Conservation (phyloP, 2,113 vertebrate species). For the Nannobrachium achirus region DNA sequence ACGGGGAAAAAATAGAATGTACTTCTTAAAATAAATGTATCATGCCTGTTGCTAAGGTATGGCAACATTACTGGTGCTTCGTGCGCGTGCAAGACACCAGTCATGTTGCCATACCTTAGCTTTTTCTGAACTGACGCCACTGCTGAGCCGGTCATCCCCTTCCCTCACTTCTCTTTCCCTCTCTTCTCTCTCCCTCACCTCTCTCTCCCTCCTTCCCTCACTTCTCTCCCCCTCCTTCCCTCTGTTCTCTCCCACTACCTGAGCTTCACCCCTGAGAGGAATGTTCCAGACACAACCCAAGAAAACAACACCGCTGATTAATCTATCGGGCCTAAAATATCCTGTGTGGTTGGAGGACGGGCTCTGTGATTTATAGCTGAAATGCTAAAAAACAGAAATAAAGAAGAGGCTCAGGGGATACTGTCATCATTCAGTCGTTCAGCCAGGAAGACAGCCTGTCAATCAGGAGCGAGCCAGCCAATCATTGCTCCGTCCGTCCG, state of each 20-base stretch:
- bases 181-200: neutral
- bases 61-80: no score
- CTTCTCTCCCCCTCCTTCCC: neutral
- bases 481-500: no score
- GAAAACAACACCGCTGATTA: constrained; percentile 43
- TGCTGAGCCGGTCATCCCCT: no score
- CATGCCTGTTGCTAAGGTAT: no score
- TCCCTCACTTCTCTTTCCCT: neutral
- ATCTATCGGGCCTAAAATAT: constrained; percentile 47
- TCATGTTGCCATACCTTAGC: no score
- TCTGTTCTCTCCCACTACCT: constrained; percentile 35
- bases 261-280: constrained; percentile 47
- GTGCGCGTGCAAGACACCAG: no score
- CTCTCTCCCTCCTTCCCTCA: neutral
- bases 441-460: constrained; percentile 26
- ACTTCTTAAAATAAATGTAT: no score
- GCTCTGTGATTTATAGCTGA: constrained; percentile 51
- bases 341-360: constrained; percentile 17
- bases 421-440: constrained; percentile 5
- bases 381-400: constrained; percentile 38
- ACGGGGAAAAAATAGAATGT: no score
- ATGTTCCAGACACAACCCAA: constrained; percentile 33
- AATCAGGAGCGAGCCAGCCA: no score
- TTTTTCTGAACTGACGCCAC: no score
- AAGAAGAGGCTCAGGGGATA: constrained; percentile 1